Evolutionary conservation across 2,797 vertebrate species (phyloP), one percentile per base, ranked within the genome.

Genomic region (Eremophila alpestris): DNA sequence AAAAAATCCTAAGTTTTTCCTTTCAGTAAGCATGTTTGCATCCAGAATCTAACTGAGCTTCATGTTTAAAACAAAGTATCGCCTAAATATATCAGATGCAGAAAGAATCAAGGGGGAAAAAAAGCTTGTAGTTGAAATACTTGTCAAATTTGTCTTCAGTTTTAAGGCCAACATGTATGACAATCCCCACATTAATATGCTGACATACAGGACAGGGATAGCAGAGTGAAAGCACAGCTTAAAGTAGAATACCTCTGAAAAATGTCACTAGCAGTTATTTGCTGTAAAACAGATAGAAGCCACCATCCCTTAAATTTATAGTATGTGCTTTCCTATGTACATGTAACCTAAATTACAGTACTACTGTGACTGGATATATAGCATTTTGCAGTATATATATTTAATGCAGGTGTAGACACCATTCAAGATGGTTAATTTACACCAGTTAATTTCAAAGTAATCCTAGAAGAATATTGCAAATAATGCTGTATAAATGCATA

Each of bases 401-500:
- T 90, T 87, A 94, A 95, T 58, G 88, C 81, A 96, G 92, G 63
- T 77, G 71, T 87, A 96, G 83, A 84, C 71, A 83, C 74, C 90
- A 78, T 91, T 88, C 90, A 96, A 92, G 91, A 93, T 95, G 89
- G 64, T 83, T 38, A 38, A 38, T 38, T 38, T 38, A 96, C 80
- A 83, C 8, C 56, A 96, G 84, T 93, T 97, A 95, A 95, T 93
- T 95, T 95, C 73, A 90, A 97, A 95, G 83, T 90, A 97, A 97
- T 87, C 90, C 81, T 95, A 97, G 89, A 96, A 96, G 94, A 96
- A 73, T 87, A 97, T 84, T 96, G 95, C 95, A 95, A 95, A 96
- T 94, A 97, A 96, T 46, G 87, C 85, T 95, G 97, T 92, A 94
- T 93, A 96, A 94, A 96, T 23, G 83, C 71, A 90, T 94, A 80